These are phyloP conservation scores for Rhimphoctona megacephalus DNA, from an alignment of 2,888 invertebrate species.

Conservation along the genomic window DNA sequence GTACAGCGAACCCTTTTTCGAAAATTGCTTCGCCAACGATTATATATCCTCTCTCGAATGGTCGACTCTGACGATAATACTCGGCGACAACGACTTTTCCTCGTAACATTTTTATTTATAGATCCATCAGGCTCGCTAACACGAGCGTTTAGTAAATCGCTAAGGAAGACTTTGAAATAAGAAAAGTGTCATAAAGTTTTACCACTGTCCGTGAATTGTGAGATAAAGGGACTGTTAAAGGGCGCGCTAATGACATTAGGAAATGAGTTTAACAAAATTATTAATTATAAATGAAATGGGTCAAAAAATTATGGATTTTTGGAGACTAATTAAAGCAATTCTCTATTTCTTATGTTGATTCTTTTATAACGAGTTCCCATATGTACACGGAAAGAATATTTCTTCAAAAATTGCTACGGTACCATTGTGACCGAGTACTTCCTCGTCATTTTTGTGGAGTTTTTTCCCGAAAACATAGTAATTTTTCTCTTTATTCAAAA, in stretches of 20 bases:
- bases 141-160: constrained; percentile 21
- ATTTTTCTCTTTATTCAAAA: too few relatives aligned
- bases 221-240: not conserved
- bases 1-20: constrained; percentile 47
- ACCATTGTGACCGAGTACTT: too few relatives aligned
- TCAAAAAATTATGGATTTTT: too few relatives aligned
- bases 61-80: constrained; percentile 40
- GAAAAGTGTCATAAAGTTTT: not conserved
- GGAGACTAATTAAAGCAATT: too few relatives aligned
- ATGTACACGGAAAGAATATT: too few relatives aligned
- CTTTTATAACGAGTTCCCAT: too few relatives aligned
- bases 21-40: constrained; percentile 51
- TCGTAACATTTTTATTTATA: constrained; percentile 26
- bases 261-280: not conserved
- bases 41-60: constrained; percentile 41
- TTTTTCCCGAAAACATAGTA: too few relatives aligned
- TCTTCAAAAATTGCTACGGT: too few relatives aligned
- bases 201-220: too few relatives aligned
- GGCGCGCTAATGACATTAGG: not conserved
- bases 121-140: constrained; percentile 8
- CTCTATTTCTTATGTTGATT: too few relatives aligned
- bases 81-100: constrained; percentile 37
- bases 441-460: too few relatives aligned
- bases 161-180: not conserved
- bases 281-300: too few relatives aligned